These are phyloP conservation scores for Chrysogorgia sp. DNA, from an alignment of 92 coral and sea anemone species.

Conservation along the genomic window DNA sequence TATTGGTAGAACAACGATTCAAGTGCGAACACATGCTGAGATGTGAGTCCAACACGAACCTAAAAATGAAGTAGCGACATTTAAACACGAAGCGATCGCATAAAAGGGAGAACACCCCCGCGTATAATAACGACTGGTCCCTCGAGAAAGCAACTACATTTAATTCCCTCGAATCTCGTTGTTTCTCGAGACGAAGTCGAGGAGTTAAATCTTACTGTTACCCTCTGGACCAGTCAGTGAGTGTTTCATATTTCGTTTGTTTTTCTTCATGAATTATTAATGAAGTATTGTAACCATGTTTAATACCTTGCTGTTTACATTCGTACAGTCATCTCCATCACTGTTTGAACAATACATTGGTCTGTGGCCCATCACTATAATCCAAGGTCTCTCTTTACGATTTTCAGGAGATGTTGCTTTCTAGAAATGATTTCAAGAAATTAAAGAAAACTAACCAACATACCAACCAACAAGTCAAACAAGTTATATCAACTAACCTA, in stretches of 20 bases:
- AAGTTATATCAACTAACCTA: no score
- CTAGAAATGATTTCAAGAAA: slow-evolving; percentile 32
- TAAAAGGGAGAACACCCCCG: no score
- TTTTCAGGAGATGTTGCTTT: slow-evolving; percentile 80
- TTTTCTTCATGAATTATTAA: neutral
- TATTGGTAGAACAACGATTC: slow-evolving; percentile 82
- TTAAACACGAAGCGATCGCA: no score
- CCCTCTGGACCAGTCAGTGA: no score
- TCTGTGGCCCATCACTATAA: slow-evolving; percentile 90
- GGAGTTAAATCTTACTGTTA: no score
- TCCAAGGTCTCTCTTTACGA: slow-evolving; percentile 89
- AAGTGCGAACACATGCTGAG: slow-evolving; percentile 57
- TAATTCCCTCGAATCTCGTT: no score
- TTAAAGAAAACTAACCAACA: neutral
- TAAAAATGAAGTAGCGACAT: neutral
- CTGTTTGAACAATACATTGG: slow-evolving; percentile 92
- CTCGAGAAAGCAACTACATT: no score
- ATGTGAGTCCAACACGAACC: slow-evolving; percentile 79
- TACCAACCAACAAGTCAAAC: no score
- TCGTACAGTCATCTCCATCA: slow-evolving; percentile 78
- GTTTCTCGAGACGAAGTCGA: no score
- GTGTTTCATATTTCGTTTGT: neutral
- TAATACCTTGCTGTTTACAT: slow-evolving; percentile 74
- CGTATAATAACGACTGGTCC: no score
- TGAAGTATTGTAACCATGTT: neutral